Conservation (phyloP, 2,888 invertebrate species). For the Scaptomyza caliginosa region DNA sequence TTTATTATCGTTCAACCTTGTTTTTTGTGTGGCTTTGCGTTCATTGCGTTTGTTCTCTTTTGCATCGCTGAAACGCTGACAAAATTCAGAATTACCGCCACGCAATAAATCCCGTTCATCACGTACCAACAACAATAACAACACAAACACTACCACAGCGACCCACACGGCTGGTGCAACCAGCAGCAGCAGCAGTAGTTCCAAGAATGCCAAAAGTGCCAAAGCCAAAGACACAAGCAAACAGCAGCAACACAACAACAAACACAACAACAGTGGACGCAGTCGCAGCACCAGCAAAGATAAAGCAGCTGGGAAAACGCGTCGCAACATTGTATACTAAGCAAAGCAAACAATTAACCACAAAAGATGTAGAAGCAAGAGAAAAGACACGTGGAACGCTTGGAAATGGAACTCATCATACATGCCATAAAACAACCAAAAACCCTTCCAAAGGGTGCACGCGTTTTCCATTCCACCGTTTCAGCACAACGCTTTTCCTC, state of each 20-base stretch:
- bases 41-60: constrained; percentile 25
- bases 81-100: constrained; percentile 76
- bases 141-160: constrained; percentile 53
- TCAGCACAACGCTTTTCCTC: constrained; percentile 19
- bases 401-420: constrained; percentile 33
- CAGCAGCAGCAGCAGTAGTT: constrained; percentile 56
- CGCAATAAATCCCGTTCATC: constrained; percentile 82
- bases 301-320: constrained; percentile 63
- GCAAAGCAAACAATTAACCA: not conserved
- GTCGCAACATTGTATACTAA: constrained; percentile 81
- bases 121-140: constrained; percentile 70
- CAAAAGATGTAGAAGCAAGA: not conserved
- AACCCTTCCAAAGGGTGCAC: not conserved
- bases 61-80: constrained; percentile 22
- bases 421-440: constrained; percentile 27
- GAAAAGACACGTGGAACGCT: constrained; percentile 14
- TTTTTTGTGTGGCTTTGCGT: constrained; percentile 6
- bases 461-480: constrained; percentile 33
- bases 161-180: constrained; percentile 43
- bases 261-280: constrained; percentile 44
- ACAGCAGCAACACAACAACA: constrained; percentile 40
- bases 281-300: constrained; percentile 78
- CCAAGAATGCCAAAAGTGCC: constrained; percentile 70
- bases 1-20: not conserved
- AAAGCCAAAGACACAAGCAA: constrained; percentile 70